phyloP scores from a whole-genome alignment of 2,888 invertebrate genomes.

The Drosophila atripex region DNA sequence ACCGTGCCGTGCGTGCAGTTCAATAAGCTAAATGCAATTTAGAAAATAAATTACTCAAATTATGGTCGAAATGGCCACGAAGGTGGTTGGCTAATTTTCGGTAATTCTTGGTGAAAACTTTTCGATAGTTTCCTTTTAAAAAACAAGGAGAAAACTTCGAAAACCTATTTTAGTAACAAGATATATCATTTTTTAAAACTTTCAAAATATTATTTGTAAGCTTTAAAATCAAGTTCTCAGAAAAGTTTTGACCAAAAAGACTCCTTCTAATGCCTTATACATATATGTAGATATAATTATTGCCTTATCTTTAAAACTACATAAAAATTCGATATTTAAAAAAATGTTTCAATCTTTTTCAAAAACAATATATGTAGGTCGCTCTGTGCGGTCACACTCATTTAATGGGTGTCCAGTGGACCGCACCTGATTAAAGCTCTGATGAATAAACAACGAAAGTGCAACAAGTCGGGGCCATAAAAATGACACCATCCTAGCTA shows the following conservation, averaged over 20 bases:
- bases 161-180: too few relatives aligned
- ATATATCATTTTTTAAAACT: too few relatives aligned
- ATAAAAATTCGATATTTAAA: not conserved
- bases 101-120: conserved; percentile 1
- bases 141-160: not conserved
- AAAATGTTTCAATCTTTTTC: not conserved
- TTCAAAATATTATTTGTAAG: too few relatives aligned
- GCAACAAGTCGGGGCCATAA: conserved; percentile 46
- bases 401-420: conserved; percentile 28
- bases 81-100: conserved; percentile 19
- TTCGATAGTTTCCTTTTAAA: not conserved
- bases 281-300: too few relatives aligned
- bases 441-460: conserved; percentile 43
- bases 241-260: too few relatives aligned
- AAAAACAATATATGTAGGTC: not conserved
- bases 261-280: too few relatives aligned
- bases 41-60: conserved; percentile 40
- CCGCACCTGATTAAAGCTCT: conserved; percentile 41
- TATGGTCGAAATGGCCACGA: conserved; percentile 9
- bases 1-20: conserved; percentile 55
- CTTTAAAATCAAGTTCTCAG: too few relatives aligned
- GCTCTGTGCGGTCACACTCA: conserved; percentile 5
- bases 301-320: not conserved
- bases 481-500: conserved; percentile 57
- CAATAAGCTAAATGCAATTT: conserved; percentile 36